These are phyloP conservation scores for Phalloptychus januarius DNA, from an alignment of 2,797 vertebrate species.

Conservation along the genomic window DNA sequence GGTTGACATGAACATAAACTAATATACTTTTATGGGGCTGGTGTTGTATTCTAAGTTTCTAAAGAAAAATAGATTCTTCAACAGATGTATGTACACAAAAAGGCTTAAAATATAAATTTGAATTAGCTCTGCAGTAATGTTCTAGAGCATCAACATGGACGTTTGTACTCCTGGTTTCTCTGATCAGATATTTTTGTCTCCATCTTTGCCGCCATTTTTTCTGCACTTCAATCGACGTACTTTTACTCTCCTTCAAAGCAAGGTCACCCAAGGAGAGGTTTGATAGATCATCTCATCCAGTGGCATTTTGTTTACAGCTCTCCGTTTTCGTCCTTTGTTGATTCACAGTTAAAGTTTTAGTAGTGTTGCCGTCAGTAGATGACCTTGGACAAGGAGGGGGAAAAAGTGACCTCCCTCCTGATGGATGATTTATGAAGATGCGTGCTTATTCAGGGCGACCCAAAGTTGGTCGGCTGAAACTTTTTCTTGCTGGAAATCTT, in stretches of 20 bases:
- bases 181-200: background rate
- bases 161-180: background rate
- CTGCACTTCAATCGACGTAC: background rate
- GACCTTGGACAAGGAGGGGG: conserved; percentile 57
- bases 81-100: background rate
- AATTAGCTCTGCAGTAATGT: background rate
- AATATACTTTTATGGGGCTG: background rate
- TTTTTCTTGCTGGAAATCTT: background rate
- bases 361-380: conserved; percentile 41
- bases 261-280: conserved; percentile 52
- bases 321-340: conserved; percentile 43
- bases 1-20: background rate
- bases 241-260: conserved; percentile 41
- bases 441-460: background rate
- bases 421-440: conserved; percentile 42
- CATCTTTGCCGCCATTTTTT: background rate
- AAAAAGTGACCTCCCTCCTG: conserved; percentile 42
- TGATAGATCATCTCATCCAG: conserved; percentile 50
- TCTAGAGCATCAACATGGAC: background rate
- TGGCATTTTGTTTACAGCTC: conserved; percentile 40
- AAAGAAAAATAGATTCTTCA: background rate
- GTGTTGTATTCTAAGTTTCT: background rate
- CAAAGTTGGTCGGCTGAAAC: background rate
- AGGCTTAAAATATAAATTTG: background rate
- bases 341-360: conserved; percentile 60